Base-by-base conservation (phyloP, 2,113 vertebrate species). In the Hippocampus mohnikei region DNA sequence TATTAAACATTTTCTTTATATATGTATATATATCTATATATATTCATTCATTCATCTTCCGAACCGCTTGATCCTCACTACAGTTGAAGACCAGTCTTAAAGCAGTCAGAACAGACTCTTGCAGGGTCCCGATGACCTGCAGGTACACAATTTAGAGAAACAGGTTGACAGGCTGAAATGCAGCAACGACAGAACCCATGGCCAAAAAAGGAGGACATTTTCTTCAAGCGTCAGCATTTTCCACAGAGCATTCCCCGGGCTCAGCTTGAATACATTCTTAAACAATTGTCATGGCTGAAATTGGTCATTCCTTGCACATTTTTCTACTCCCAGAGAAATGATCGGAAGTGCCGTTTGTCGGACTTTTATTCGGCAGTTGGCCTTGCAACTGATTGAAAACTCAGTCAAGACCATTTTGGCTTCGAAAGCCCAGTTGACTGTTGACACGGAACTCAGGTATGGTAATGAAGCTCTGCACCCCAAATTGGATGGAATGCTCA, bases 131-230 rank as follows among this genome's bases (percentile, higher is more conserved):
- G 77, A 81, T 81, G 75, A 82, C 85, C 87, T 75, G 72, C 73
- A 81, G 86, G 85, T 85, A 87, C 79, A 77, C 84, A 78, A 90
- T 91, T 91, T 90, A 86, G 80, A 91, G 83, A 79, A 89, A 85
- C 87, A 76, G 71, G 72, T 80, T 74, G 81, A 75, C 74, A 48
- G 67, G 73, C 75, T 77, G 69, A 75, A 87, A 86, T 81, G 79
- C 82, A 46, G 83, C 67, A 58, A 66, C 76, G 75, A 64, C 42
- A 12, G 77, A 81, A 65, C n/a, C 84, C 86, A 87, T 12, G 87
- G 81, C 84, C 85, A 76, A 75, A 73, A 69, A 72, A 73, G 74
- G 82, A 71, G 85, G 90, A 84, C 71, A 88, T 90, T 88, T 85
- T 81, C 74, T 77, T 46, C 55, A 77, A 88, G 78, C 82, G 88